Evolutionary conservation across 2,797 vertebrate species (phyloP).

Genomic region (Lophius americanus): DNA sequence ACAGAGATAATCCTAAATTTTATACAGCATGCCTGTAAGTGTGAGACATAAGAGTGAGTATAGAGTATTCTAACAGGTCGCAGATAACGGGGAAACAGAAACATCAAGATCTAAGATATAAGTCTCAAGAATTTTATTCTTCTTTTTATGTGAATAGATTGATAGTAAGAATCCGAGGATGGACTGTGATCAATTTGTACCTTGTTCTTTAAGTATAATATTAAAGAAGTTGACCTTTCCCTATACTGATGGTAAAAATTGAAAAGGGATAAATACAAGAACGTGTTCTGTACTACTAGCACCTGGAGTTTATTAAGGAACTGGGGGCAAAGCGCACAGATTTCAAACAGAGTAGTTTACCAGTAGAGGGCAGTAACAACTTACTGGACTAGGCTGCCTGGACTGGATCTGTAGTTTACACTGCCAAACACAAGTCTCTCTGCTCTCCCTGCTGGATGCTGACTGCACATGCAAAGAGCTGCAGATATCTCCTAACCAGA

Average conservation of each 20-base stretch:
- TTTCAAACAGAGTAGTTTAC: neutral
- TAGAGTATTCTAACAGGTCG: too few species aligned
- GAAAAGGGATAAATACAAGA: neutral
- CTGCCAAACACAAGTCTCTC: neutral
- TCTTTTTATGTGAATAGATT: too few species aligned
- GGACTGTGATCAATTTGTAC: neutral
- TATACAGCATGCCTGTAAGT: too few species aligned
- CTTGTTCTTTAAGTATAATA: neutral
- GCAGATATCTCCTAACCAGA: neutral
- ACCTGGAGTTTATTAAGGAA: neutral
- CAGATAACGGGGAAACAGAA: too few species aligned
- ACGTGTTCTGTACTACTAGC: neutral
- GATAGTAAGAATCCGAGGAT: too few species aligned
- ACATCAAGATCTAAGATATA: neutral
- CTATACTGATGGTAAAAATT: neutral
- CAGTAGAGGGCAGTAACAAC: conserved; percentile 48
- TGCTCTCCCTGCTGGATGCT: conserved; percentile 58
- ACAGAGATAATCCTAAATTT: too few species aligned
- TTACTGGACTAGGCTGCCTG: neutral
- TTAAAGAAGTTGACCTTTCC: neutral
- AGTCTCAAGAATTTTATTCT: too few species aligned
- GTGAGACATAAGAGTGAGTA: too few species aligned
- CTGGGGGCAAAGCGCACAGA: neutral
- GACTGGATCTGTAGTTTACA: neutral
- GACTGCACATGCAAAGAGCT: conserved; percentile 17